A percentile compares a stretch with the other conserved stretches of the same genome.
Conservation (phyloP, 1,140 invertebrate species). For the Zaprionus gabonicus region DNA sequence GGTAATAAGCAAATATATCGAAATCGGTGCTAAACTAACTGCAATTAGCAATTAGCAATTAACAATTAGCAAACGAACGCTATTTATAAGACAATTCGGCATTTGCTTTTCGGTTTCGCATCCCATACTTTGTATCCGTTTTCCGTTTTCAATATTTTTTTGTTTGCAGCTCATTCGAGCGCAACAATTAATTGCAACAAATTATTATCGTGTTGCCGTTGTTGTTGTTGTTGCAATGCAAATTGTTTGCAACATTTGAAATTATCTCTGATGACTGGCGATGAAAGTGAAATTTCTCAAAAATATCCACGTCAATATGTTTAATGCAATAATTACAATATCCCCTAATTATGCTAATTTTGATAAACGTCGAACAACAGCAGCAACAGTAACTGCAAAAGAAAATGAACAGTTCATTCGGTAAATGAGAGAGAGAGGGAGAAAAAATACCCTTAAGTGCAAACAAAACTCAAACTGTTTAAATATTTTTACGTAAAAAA, state of each 20-base stretch:
- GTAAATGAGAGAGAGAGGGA: slow-evolving; percentile 27
- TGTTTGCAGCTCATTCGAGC: slow-evolving; percentile 67
- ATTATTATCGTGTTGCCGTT: slow-evolving; percentile 38
- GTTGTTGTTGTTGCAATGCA: slow-evolving; percentile 41
- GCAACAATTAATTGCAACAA: slow-evolving; percentile 71
- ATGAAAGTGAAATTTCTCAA: slow-evolving; percentile 52
- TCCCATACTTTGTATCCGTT: slow-evolving; percentile 50
- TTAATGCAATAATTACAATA: slow-evolving; percentile 43
- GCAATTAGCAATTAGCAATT: slow-evolving; percentile 58
- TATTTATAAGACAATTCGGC: slow-evolving; percentile 20
- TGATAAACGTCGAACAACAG: slow-evolving; percentile 34
- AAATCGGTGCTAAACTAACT: slow-evolving; percentile 72
- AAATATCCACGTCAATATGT: slow-evolving; percentile 10
- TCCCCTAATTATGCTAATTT: slow-evolving; percentile 52
- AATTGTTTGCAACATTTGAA: slow-evolving; percentile 40
- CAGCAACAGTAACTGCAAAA: slow-evolving; percentile 23
- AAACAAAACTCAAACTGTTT: slow-evolving; percentile 75
- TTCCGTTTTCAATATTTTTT: slow-evolving; percentile 60
- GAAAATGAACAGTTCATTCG: slow-evolving; percentile 25
- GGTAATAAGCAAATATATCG: slow-evolving; percentile 60
- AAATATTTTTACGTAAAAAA: slow-evolving; percentile 64
- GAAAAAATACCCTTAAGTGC: slow-evolving; percentile 45
- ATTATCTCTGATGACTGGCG: slow-evolving; percentile 22
- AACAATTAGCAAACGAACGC: slow-evolving; percentile 57
- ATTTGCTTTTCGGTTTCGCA: slow-evolving; percentile 39